These are phyloP conservation scores for Eurosta solidaginis DNA, from an alignment of 1,140 invertebrate species.

Conservation along the genomic window DNA sequence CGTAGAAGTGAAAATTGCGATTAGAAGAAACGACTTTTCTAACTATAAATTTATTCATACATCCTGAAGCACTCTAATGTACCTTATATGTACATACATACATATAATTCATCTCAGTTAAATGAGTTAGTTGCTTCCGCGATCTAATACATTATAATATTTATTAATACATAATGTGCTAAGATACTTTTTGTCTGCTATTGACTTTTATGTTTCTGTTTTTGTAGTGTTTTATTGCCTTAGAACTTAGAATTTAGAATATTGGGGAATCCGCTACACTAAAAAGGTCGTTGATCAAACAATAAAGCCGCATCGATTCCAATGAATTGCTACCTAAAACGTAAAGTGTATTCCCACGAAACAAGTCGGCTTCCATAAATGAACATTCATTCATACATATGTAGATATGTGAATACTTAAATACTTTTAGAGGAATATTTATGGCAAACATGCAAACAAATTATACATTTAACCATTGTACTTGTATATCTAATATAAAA, in stretches of 20 bases:
- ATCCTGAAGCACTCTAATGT: not conserved
- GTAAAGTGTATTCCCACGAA: slow-evolving; percentile 25
- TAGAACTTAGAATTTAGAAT: not conserved
- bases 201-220: not conserved
- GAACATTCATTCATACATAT: not conserved
- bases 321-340: not conserved
- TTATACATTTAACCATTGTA: not conserved
- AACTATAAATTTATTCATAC: not conserved
- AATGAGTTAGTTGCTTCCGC: not conserved
- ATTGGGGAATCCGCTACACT: not conserved
- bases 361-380: not conserved
- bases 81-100: not conserved
- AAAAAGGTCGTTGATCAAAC: slow-evolving; percentile 27
- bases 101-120: not conserved
- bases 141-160: not conserved
- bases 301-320: slow-evolving; percentile 1
- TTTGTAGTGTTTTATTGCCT: slow-evolving; percentile 1
- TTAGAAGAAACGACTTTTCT: too few species aligned
- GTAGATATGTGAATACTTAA: not conserved
- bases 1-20: too few species aligned
- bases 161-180: slow-evolving; percentile 25
- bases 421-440: not conserved
- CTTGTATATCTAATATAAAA: not conserved
- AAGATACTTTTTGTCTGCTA: not conserved
- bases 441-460: not conserved